Evolutionary conservation across 2,888 invertebrate genomes (phyloP).

Genomic region (Caenorhabditis drosophilae): DNA sequence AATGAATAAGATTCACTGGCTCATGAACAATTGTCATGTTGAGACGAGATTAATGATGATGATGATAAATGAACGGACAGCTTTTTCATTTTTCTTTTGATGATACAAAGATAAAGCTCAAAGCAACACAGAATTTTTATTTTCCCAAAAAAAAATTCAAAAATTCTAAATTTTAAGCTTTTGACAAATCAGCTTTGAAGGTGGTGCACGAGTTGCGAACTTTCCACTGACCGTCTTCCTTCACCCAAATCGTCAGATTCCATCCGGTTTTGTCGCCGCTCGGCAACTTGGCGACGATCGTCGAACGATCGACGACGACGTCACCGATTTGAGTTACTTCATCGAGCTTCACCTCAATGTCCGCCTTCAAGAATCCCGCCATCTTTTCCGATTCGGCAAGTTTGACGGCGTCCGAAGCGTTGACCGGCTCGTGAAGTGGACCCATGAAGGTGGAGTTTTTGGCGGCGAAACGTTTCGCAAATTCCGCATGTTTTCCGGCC

Average conservation of each 20-base stretch:
- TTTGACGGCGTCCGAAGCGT: slow-evolving; percentile 16
- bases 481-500: slow-evolving; percentile 28
- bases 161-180: slow-evolving; percentile 1
- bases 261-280: slow-evolving; percentile 37
- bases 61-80: too few species aligned
- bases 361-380: slow-evolving; percentile 17
- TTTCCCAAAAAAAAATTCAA: not conserved
- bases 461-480: slow-evolving; percentile 30
- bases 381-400: slow-evolving; percentile 15
- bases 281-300: slow-evolving; percentile 26
- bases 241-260: slow-evolving; percentile 36
- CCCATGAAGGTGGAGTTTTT: slow-evolving; percentile 36
- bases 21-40: too few species aligned
- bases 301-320: slow-evolving; percentile 25
- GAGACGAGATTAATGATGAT: too few species aligned
- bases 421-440: slow-evolving; percentile 29
- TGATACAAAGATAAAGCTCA: too few species aligned
- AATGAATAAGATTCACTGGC: too few species aligned
- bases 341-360: slow-evolving; percentile 25
- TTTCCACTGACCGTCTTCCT: slow-evolving; percentile 41
- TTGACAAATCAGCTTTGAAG: slow-evolving; percentile 29
- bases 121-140: too few species aligned
- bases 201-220: slow-evolving; percentile 38
- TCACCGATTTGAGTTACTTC: slow-evolving; percentile 29
- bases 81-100: too few species aligned